These are phyloP conservation scores for Palloptera scutellata DNA, from an alignment of 2,888 invertebrate genomes.

Conservation along the genomic window DNA sequence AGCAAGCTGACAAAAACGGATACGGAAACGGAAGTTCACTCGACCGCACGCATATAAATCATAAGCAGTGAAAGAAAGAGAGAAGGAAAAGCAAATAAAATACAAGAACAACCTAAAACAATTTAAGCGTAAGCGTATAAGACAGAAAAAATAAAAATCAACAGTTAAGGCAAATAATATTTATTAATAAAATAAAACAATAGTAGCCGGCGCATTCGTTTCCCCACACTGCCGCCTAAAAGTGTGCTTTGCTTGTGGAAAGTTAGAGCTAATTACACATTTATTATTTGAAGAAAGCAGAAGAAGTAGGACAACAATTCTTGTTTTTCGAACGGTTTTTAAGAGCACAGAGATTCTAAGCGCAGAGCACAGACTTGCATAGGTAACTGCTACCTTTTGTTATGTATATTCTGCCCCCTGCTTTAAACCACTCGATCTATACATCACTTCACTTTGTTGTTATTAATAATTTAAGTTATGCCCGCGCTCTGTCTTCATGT, in stretches of 20 bases:
- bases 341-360: too few species aligned
- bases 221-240: too few species aligned
- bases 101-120: conserved; percentile 2
- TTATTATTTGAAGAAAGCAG: conserved; percentile 15
- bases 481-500: conserved; percentile 8
- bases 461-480: conserved; percentile 33
- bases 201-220: too few species aligned
- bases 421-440: too few species aligned
- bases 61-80: background rate
- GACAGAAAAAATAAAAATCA: background rate
- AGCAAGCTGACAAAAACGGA: too few species aligned
- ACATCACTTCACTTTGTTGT: conserved; percentile 25
- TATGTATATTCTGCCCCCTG: too few species aligned
- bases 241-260: background rate
- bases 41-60: too few species aligned
- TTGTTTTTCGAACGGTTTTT: too few species aligned
- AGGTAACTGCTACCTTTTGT: too few species aligned
- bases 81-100: background rate
- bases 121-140: background rate
- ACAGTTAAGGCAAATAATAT: background rate
- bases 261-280: conserved; percentile 11
- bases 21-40: too few species aligned
- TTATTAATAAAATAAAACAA: background rate
- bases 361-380: too few species aligned
- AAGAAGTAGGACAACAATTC: background rate